phyloP scores from a whole-genome alignment of 2,888 invertebrate genomes.

The Lasioglossum calceatum region DNA sequence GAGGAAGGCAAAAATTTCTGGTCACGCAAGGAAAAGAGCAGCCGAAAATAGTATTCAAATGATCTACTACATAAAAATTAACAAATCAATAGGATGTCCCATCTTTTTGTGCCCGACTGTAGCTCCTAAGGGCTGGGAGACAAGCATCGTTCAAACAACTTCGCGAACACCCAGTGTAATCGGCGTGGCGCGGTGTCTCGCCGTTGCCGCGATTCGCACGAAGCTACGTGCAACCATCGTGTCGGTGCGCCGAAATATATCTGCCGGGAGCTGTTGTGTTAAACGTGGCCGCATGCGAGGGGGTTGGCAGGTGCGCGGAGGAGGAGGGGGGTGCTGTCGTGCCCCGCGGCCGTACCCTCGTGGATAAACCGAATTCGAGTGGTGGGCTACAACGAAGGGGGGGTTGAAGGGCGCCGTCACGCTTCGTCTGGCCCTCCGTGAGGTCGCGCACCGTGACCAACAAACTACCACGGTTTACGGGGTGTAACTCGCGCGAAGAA shows the following conservation, averaged over 20 bases:
- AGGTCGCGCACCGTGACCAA: slow-evolving; percentile 79
- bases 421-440: slow-evolving; percentile 76
- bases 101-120: background rate
- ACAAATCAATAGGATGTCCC: background rate
- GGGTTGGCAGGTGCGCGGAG: background rate
- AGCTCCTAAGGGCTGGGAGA: background rate
- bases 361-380: slow-evolving; percentile 42
- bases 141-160: background rate
- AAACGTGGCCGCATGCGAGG: slow-evolving; percentile 21
- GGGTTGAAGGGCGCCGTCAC: slow-evolving; percentile 67
- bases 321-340: background rate
- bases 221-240: slow-evolving; percentile 28
- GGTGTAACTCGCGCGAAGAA: slow-evolving; percentile 71
- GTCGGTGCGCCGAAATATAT: slow-evolving; percentile 29
- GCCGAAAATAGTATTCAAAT: no score
- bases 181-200: slow-evolving; percentile 1
- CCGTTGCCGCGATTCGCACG: slow-evolving; percentile 26
- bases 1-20: no score
- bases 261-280: slow-evolving; percentile 33
- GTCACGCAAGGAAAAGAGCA: no score
- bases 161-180: background rate
- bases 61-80: no score
- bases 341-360: background rate
- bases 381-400: slow-evolving; percentile 18
- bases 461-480: slow-evolving; percentile 79